These are phyloP conservation scores for Drosophila trapezifrons DNA, from an alignment of 1,140 invertebrate species.

Conservation along the genomic window DNA sequence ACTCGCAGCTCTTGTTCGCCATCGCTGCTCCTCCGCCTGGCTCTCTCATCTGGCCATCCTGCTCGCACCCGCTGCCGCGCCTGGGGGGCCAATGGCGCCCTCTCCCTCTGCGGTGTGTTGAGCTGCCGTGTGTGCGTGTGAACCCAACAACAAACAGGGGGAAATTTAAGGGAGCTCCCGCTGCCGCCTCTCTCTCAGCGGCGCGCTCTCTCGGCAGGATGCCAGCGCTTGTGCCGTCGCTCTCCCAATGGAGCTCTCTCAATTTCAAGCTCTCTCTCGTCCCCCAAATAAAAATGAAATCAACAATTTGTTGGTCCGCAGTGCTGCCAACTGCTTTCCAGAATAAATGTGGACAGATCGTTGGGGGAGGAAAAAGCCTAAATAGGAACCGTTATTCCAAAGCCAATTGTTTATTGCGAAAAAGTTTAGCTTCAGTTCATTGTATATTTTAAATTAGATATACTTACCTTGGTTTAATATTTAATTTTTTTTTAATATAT, in stretches of 20 bases:
- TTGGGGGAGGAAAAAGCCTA: background rate
- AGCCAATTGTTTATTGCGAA: background rate
- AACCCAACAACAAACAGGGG: conserved; percentile 66
- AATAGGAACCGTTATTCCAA: conserved; percentile 5
- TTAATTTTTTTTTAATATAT: background rate
- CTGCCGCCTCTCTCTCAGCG: background rate
- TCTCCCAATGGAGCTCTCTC: conserved; percentile 2
- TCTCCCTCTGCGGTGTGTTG: conserved; percentile 24
- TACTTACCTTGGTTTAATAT: background rate
- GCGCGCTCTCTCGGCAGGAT: conserved; percentile 25
- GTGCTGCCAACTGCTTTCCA: conserved; percentile 32
- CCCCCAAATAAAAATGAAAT: conserved; percentile 52
- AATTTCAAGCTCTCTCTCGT: conserved; percentile 14
- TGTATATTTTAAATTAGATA: background rate
- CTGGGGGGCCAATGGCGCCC: conserved; percentile 6
- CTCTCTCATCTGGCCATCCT: conserved; percentile 9
- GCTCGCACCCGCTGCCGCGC: conserved; percentile 10
- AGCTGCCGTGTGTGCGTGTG: conserved; percentile 11
- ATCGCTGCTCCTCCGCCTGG: conserved; percentile 27
- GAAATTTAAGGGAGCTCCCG: conserved; percentile 52
- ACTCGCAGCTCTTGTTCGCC: conserved; percentile 30
- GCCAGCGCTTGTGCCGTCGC: conserved; percentile 35
- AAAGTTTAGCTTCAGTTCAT: no score
- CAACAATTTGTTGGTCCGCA: conserved; percentile 60
- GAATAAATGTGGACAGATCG: conserved; percentile 29